Evolutionary conservation across 1,140 invertebrate genomes (phyloP).

Genomic region (Bilobella aurantiaca): DNA sequence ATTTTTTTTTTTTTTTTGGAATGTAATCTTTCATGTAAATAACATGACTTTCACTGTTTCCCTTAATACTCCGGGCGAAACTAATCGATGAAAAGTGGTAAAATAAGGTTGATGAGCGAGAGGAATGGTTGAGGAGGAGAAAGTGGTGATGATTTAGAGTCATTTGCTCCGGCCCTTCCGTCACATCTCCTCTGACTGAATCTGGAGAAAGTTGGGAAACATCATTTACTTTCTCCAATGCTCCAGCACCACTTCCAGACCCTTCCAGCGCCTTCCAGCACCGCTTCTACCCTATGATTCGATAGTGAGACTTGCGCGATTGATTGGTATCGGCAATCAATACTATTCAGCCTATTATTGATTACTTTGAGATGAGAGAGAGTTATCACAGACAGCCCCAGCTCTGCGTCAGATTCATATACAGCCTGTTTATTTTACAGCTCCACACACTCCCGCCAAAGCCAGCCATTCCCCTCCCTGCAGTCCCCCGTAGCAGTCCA

Average conservation of each 20-base stretch:
- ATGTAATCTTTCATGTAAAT: no score
- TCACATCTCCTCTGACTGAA: no score
- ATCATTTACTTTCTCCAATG: slow-evolving; percentile 4
- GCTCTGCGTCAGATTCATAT: slow-evolving; percentile 35
- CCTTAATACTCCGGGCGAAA: no score
- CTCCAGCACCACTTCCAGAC: slow-evolving; percentile 16
- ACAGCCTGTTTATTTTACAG: slow-evolving; percentile 35
- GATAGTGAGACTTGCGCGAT: slow-evolving; percentile 30
- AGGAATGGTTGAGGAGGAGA: slow-evolving; percentile 7
- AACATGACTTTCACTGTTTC: no score
- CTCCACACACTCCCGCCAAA: slow-evolving; percentile 26
- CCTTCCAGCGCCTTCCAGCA: slow-evolving; percentile 14
- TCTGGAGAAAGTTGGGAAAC: background rate
- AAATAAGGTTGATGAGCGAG: no score
- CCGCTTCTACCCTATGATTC: background rate
- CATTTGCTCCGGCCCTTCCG: background rate
- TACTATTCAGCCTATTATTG: slow-evolving; percentile 36
- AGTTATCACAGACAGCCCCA: slow-evolving; percentile 35
- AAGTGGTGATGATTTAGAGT: slow-evolving; percentile 33
- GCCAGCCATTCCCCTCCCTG: background rate
- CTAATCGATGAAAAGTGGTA: no score
- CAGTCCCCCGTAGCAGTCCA: no score
- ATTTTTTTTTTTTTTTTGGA: no score
- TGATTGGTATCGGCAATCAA: slow-evolving; percentile 35
- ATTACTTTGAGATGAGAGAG: slow-evolving; percentile 37